Percentiles rank a stretch among this genome's conserved stretches.
Conservation (phyloP, 64 coral and sea anemone genomes). For the Montipora cactus region DNA sequence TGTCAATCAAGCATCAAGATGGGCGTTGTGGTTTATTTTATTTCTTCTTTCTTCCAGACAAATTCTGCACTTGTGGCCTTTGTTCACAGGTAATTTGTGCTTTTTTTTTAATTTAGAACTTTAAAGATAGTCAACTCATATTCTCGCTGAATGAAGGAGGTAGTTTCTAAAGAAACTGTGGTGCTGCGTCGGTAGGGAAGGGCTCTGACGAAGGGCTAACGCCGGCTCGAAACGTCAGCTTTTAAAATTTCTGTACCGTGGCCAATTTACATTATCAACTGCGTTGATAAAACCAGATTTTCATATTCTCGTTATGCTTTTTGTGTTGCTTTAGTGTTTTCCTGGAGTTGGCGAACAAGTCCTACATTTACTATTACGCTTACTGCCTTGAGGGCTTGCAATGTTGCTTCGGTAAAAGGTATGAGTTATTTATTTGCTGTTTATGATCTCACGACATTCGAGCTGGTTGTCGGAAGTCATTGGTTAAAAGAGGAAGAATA, state of each 20-base stretch:
- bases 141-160: too few relatives aligned
- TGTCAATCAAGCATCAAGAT: background rate
- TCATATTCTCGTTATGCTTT: background rate
- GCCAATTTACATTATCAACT: too few relatives aligned
- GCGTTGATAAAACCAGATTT: background rate
- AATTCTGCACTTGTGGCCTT: constrained; percentile 75
- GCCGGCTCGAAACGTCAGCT: too few relatives aligned
- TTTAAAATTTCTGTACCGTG: too few relatives aligned
- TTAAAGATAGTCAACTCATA: too few relatives aligned
- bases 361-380: constrained; percentile 81
- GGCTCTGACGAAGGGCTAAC: too few relatives aligned
- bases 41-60: constrained; percentile 36
- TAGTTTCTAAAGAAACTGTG: too few relatives aligned
- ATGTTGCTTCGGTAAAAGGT: constrained; percentile 62
- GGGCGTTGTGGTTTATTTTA: background rate
- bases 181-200: too few relatives aligned
- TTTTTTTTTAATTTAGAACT: background rate
- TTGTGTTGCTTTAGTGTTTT: constrained; percentile 68
- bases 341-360: constrained; percentile 84
- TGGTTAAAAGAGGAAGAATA: too few relatives aligned
- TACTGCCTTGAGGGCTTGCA: constrained; percentile 64
- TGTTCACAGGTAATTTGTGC: constrained; percentile 72
- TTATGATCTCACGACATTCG: background rate
- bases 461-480: background rate
- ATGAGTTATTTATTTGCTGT: background rate